phyloP scores from a whole-genome alignment of 2,797 vertebrate genomes.

The Pangasius djambal region DNA sequence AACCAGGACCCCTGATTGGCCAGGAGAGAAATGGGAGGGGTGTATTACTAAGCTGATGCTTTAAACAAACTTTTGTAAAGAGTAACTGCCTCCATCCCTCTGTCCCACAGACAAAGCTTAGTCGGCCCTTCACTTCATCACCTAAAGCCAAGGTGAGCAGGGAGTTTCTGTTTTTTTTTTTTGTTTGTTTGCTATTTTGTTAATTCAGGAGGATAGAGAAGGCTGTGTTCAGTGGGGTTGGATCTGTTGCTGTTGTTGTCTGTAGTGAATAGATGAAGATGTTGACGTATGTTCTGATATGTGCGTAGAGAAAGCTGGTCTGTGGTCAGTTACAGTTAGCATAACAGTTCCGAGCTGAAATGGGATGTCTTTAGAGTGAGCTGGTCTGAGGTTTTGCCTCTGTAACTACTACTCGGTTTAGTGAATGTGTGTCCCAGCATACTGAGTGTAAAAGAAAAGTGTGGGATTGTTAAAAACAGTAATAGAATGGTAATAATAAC shows the following conservation, averaged over 20 bases:
- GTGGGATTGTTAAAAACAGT: conserved; percentile 39
- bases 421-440: background rate
- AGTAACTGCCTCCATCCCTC: conserved; percentile 69
- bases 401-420: background rate
- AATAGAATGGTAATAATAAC: background rate
- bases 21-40: conserved; percentile 64
- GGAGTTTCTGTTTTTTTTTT: conserved; percentile 34
- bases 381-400: background rate
- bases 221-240: background rate
- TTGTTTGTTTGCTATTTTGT: background rate
- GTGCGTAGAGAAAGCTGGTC: conserved; percentile 9
- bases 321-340: conserved; percentile 15
- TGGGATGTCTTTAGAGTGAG: background rate
- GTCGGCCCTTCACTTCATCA: conserved; percentile 60
- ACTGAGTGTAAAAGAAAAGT: background rate
- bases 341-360: background rate
- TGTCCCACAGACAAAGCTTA: conserved; percentile 66
- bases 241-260: background rate
- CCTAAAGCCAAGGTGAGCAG: conserved; percentile 75
- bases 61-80: conserved; percentile 76
- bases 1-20: conserved; percentile 68
- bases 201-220: background rate
- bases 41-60: conserved; percentile 65
- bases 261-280: conserved; percentile 43
- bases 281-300: conserved; percentile 35